Evolutionary conservation across 2,797 vertebrate species (phyloP), one percentile per base, ranked within the genome.

Genomic region (Harpagifer antarcticus): DNA sequence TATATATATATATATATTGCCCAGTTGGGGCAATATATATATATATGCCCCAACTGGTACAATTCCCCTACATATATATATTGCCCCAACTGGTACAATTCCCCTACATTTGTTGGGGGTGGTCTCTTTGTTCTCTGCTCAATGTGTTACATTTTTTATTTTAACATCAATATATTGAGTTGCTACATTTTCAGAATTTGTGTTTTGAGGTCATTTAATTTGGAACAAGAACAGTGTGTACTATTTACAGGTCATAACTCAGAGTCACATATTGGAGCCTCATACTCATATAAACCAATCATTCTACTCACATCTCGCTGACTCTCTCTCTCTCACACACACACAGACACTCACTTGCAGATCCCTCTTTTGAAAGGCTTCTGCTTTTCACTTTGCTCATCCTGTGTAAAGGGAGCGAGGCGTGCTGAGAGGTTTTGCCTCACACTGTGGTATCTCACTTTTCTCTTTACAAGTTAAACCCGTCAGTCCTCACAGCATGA

Each of bases 361-460:
- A 42, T 58, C n/a, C 9, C 19, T 58, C 1, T 0, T 47, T 68
- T 27, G 17, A 31, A 76, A 56, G 65, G 53, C 40, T 10, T 37
- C 11, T 53, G 20, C 37, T 16, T 9, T 66, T 75, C 73, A 33
- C 68, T 76, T 68, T 58, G 54, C 65, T 82, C 56, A 63, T 70
- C 52, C 43, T 64, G 4, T 53, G 63, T 16, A 23, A 27, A 0
- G 52, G 9, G 54, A 79, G 62, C 40, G 59, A 76, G 68, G 73
- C 48, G 2, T 76, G 57, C 69, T 55, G 68, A 72, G 72, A 69
- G 79, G 62, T 49, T 67, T 81, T 81, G 74, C 86, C 86, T 47
- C 86, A 86, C 74, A 71, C 68, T 65, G 56, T 58, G 31, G 23
- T 43, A 57, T 69, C 66, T 70, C 72, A 20, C 68, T 58, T 68